Base-by-base conservation (phyloP, 1,140 invertebrate species). In the Plodia interpunctella region DNA sequence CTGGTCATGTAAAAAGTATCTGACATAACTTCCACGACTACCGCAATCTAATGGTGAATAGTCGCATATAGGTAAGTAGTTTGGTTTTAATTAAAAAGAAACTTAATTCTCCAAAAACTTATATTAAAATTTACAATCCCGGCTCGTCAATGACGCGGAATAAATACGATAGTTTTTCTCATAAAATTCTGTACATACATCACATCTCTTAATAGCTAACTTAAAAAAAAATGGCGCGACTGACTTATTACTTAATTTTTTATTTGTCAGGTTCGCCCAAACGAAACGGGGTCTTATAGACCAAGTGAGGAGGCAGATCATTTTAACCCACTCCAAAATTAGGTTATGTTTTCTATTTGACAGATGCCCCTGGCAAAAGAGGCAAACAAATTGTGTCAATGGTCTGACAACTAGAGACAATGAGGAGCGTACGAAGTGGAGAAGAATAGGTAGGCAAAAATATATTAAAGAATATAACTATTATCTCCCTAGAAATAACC, bases 211-310 rank as follows among this genome's bases (percentile, higher is more conserved):
- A 69, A 25, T 3, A 76, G 68, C 74, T 80, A 76, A 59, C 67
- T 72, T 44, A 44, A 76, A 70, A 74, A 73, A 71, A 55, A 70
- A 85, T 87, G 83, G 86, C 84, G 80, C 83, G 81, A 80, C 77
- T 87, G 81, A 87, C 84, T 88, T 83, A 83, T 44, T 1, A 44
- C 38, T 44, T 15, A 44, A 5, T n/a, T 44, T 44, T 44, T 44
- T 72, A 75, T 63, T 57, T 70, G 72, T 75, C 71, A 70, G 70
- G 68, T 49, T 62, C 63, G 70, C 65, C 71, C 57, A 51, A 69
- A 66, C 73, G 66, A 68, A 55, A 49, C 66, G 66, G 56, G 66
- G 63, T 11, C 50, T 32, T 38, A 44, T 5, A 5, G 10, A 44
- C 38, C 38, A 17, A 44, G 38, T 5, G 13, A 15, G 0, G 5